Percentiles rank a stretch among this genome's conserved stretches.
Conservation (phyloP, 2,797 vertebrate species). For the Xyrichtys novacula region DNA sequence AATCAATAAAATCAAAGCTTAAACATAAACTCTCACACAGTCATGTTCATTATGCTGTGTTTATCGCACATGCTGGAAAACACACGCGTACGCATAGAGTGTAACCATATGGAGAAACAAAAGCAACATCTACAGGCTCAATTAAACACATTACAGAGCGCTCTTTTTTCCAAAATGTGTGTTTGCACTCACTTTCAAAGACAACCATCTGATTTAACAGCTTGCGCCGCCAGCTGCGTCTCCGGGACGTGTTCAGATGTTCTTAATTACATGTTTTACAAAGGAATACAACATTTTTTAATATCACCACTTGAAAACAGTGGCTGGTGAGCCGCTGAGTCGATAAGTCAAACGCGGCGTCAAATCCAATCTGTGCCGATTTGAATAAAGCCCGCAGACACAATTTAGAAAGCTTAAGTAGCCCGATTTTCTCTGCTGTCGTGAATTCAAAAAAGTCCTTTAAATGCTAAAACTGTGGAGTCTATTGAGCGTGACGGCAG, state of each 20-base stretch:
- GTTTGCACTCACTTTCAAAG: conserved; percentile 37
- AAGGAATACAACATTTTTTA: conserved; percentile 42
- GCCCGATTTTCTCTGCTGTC: conserved; percentile 38
- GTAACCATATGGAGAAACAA: conserved; percentile 56
- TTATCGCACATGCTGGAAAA: conserved; percentile 21
- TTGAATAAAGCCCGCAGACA: conserved; percentile 44
- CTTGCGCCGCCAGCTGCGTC: conserved; percentile 39
- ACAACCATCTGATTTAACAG: conserved; percentile 52
- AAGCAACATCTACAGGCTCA: conserved; percentile 46
- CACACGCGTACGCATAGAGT: conserved; percentile 33
- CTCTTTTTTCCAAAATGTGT: conserved; percentile 26
- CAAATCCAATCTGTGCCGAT: conserved; percentile 39
- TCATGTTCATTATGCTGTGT: conserved; percentile 18
- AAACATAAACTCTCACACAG: conserved; percentile 25
- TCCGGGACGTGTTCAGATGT: conserved; percentile 36
- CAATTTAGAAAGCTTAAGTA: conserved; percentile 40
- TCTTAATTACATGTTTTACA: conserved; percentile 51
- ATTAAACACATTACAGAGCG: conserved; percentile 53
- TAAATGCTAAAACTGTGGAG: conserved; percentile 8
- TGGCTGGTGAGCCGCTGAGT: conserved; percentile 34
- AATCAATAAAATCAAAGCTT: conserved; percentile 39
- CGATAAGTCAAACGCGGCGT: conserved; percentile 26
- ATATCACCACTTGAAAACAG: conserved; percentile 42
- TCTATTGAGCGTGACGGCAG: conserved; percentile 6
- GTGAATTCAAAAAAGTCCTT: conserved; percentile 5